These are phyloP conservation scores for Agrypnia vestita DNA, from an alignment of 1,140 invertebrate species.

Conservation along the genomic window DNA sequence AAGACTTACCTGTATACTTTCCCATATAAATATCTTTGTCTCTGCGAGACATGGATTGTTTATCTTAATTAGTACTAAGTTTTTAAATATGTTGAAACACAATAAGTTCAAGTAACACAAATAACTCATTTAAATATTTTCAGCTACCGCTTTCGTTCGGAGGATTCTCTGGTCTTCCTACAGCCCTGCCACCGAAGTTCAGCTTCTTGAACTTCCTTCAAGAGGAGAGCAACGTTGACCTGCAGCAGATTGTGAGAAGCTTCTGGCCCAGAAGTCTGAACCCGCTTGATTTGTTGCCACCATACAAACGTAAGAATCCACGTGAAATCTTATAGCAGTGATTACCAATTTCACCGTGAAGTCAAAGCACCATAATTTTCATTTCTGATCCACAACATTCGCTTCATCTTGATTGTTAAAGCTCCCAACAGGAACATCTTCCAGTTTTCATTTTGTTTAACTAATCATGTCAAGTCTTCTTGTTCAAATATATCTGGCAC, in stretches of 20 bases:
- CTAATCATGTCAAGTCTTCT: too few species aligned
- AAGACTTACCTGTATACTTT: too few species aligned
- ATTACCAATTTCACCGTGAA: too few species aligned
- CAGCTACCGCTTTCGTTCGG: background rate
- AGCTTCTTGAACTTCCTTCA: slow-evolving; percentile 73
- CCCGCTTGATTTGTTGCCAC: slow-evolving; percentile 73
- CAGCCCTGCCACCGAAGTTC: slow-evolving; percentile 33
- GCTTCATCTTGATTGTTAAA: background rate
- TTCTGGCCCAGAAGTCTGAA: slow-evolving; percentile 72
- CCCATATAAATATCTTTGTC: too few species aligned
- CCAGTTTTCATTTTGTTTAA: too few species aligned
- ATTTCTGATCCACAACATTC: background rate
- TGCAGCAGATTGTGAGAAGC: slow-evolving; percentile 68
- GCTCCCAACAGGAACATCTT: too few species aligned
- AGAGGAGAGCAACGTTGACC: slow-evolving; percentile 70
- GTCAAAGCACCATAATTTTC: too few species aligned
- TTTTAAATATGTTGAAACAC: too few species aligned
- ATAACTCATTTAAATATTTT: background rate
- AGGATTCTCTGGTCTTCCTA: background rate
- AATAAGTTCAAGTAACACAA: too few species aligned
- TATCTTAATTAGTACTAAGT: too few species aligned
- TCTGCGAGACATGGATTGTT: too few species aligned
- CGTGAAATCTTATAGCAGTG: background rate
- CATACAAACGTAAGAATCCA: slow-evolving; percentile 68
- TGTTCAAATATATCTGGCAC: too few species aligned